phyloP scores from a whole-genome alignment of 1,140 invertebrate species.

The Gryon sp. region DNA sequence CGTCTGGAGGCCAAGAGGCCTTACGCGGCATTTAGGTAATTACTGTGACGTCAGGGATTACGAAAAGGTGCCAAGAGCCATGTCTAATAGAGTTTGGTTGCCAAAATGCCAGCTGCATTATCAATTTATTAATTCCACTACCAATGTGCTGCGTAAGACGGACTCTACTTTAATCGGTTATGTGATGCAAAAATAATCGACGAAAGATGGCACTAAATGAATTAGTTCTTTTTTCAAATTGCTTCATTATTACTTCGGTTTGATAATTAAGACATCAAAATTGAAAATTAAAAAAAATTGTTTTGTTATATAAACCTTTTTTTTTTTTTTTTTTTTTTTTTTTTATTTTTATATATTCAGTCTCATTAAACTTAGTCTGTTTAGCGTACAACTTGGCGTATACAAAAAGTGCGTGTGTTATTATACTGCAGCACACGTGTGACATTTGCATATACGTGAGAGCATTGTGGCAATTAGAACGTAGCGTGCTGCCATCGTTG shows the following conservation, averaged over 20 bases:
- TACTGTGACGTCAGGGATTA: slow-evolving; percentile 63
- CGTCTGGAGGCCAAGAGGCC: slow-evolving; percentile 56
- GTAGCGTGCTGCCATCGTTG: slow-evolving; percentile 37
- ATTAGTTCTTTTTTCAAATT: too few species aligned
- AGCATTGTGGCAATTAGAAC: slow-evolving; percentile 62
- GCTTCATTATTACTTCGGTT: too few species aligned
- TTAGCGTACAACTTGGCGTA: slow-evolving; percentile 34
- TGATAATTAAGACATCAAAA: too few species aligned
- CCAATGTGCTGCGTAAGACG: slow-evolving; percentile 17
- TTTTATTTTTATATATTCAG: too few species aligned
- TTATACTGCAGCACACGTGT: slow-evolving; percentile 57
- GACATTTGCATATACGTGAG: slow-evolving; percentile 65
- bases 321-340: too few species aligned
- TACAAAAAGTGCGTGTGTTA: slow-evolving; percentile 58
- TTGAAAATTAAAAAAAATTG: too few species aligned
- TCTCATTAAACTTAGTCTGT: slow-evolving; percentile 55
- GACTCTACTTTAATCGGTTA: slow-evolving; percentile 31
- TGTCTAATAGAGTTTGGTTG: slow-evolving; percentile 61
- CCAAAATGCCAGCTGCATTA: slow-evolving; percentile 65
- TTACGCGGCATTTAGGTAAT: slow-evolving; percentile 62
- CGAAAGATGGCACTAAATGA: too few species aligned
- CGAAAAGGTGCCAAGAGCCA: slow-evolving; percentile 61
- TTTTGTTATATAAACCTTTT: too few species aligned
- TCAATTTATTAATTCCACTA: slow-evolving; percentile 64
- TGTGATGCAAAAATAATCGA: slow-evolving; percentile 41